These are phyloP conservation scores for Halcyon badia DNA, from an alignment of 2,797 vertebrate genomes.

Conservation along the genomic window DNA sequence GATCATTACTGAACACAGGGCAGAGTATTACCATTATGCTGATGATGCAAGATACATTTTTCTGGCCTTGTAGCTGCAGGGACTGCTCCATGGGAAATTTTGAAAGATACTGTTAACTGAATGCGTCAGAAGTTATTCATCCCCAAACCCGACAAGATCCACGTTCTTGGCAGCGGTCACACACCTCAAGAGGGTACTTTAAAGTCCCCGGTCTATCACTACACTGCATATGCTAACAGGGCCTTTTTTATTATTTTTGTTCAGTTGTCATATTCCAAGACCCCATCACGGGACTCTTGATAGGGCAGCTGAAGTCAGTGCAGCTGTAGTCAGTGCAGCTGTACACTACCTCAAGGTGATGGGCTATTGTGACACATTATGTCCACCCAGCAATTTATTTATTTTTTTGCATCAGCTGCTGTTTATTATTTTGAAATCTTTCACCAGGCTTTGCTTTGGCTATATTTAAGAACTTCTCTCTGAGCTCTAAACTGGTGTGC, in stretches of 20 bases:
- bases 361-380: constrained; percentile 21
- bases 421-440: constrained; percentile 32
- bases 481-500: constrained; percentile 14
- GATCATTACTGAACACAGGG: neutral
- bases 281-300: neutral
- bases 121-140: neutral
- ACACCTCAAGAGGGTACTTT: neutral
- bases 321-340: constrained; percentile 42
- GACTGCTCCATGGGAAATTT: neutral
- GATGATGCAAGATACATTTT: neutral
- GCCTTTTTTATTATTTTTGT: neutral
- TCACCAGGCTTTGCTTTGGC: neutral
- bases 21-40: neutral
- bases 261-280: neutral
- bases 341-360: neutral
- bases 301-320: neutral
- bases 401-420: constrained; percentile 6
- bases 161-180: neutral
- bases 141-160: neutral
- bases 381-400: neutral
- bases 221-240: neutral
- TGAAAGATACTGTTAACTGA: neutral
- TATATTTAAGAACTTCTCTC: constrained; percentile 31
- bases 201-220: neutral
- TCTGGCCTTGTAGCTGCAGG: neutral